Conservation (phyloP, 2,888 invertebrate genomes). For the Sinotaia quadrata region DNA sequence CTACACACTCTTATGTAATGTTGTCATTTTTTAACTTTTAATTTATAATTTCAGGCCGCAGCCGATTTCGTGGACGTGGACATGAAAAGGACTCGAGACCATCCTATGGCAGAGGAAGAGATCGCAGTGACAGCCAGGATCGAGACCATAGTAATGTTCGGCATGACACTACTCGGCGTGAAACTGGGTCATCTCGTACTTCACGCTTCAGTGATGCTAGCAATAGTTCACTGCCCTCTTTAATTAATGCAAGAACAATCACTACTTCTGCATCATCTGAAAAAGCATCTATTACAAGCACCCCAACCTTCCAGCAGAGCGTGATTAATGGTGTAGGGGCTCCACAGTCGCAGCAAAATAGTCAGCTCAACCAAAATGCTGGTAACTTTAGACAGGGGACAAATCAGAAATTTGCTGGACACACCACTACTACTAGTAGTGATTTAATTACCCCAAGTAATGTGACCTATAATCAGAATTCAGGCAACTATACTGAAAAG, state of each 20-base stretch:
- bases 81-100: conserved; percentile 10
- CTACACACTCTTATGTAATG: too few relatives aligned
- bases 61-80: conserved; percentile 20
- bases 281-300: conserved; percentile 11
- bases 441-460: too few relatives aligned
- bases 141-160: conserved; percentile 15
- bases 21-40: too few relatives aligned
- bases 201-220: conserved; percentile 20
- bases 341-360: neutral
- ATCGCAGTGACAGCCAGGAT: conserved; percentile 6
- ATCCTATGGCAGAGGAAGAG: conserved; percentile 6
- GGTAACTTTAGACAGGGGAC: conserved; percentile 12
- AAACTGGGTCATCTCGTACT: neutral
- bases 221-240: conserved; percentile 15
- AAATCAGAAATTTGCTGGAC: conserved; percentile 14
- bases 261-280: conserved; percentile 1
- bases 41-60: conserved; percentile 9
- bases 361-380: neutral
- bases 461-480: too few relatives aligned
- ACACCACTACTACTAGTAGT: too few relatives aligned
- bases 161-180: conserved; percentile 7
- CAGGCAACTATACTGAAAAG: too few relatives aligned
- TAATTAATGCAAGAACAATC: conserved; percentile 18
- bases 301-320: conserved; percentile 12
- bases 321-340: conserved; percentile 8